Base-by-base conservation (phyloP, 2,888 invertebrate genomes). In the Onthophagus sagittarius region DNA sequence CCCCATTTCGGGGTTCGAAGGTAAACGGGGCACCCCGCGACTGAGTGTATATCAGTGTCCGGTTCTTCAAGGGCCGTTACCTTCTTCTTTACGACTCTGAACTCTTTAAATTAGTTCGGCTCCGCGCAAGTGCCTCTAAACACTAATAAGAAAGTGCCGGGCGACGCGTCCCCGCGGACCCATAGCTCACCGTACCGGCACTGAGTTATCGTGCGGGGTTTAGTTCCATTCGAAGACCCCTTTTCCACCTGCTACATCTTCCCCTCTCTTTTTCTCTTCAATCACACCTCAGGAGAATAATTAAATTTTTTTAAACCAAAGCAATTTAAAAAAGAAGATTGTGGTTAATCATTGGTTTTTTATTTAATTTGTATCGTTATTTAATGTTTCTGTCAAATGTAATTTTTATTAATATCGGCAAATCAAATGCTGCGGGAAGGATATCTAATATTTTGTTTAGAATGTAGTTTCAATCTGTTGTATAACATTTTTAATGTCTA, bases 41-140 rank as follows among this genome's bases (percentile, higher is more conserved):
- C 70, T 70, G 71, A 71, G 72, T 75, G 73, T 74, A 74, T 74
- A 75, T 74, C 74, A 74, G 74, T 74, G 75, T 74, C 74, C 75
- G 67, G 75, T 73, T 78, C 80, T 84, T 84, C 83, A 84, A 83
- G 84, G 84, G 84, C 82, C 83, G 84, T 83, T 84, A 83, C 82
- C 82, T 83, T 80, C 83, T 83, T 85, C 85, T 85, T 85, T 85
- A 85, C 83, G 83, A 83, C 81, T 81, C 80, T 78, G 77, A 81
- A 84, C 84, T 83, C 84, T 84, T 85, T 85, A 85, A 85, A 85
- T 85, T 85, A 85, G 85, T 84, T 81, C 82, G 82, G 84, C 83
- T 84, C 84, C 83, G 82, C 83, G 83, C 83, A 82, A 83, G 83
- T 83, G 83, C 81, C 67, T 83, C 83, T 82, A 83, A 83, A 83